Evolutionary conservation across 2,888 invertebrate species (phyloP).

Genomic region (Dynastes hyllus): DNA sequence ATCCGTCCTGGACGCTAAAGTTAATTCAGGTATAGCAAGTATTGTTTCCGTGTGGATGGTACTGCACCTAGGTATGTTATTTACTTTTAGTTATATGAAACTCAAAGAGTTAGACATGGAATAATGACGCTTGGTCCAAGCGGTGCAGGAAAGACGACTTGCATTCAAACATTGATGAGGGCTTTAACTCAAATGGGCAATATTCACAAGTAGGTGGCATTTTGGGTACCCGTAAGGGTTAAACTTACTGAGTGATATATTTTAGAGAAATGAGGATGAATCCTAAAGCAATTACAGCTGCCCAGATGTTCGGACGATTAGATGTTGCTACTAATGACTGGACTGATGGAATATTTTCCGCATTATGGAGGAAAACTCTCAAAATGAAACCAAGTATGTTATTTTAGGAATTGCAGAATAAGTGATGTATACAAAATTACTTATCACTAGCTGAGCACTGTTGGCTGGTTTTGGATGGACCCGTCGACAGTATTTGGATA

Average conservation of each 20-base stretch:
- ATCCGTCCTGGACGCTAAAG: slow-evolving; percentile 96
- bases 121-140: slow-evolving; percentile 97
- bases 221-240: neutral
- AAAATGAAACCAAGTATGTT: slow-evolving; percentile 83
- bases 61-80: neutral
- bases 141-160: slow-evolving; percentile 96
- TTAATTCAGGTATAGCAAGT: slow-evolving; percentile 82
- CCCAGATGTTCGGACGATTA: slow-evolving; percentile 97
- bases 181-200: slow-evolving; percentile 90
- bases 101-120: slow-evolving; percentile 95
- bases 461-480: slow-evolving; percentile 96
- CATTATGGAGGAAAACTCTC: slow-evolving; percentile 95
- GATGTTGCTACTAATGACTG: slow-evolving; percentile 99
- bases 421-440: neutral
- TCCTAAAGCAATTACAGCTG: slow-evolving; percentile 97
- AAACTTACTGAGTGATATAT: neutral
- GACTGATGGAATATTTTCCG: slow-evolving; percentile 99
- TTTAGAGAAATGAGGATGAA: slow-evolving; percentile 96
- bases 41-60: slow-evolving; percentile 37
- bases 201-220: slow-evolving; percentile 79
- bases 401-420: slow-evolving; percentile 19
- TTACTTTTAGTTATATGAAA: slow-evolving; percentile 86
- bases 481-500: slow-evolving; percentile 98
- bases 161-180: slow-evolving; percentile 92
- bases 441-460: slow-evolving; percentile 82